Conservation (phyloP, 2,113 vertebrate species). For the Falco punctatus region DNA sequence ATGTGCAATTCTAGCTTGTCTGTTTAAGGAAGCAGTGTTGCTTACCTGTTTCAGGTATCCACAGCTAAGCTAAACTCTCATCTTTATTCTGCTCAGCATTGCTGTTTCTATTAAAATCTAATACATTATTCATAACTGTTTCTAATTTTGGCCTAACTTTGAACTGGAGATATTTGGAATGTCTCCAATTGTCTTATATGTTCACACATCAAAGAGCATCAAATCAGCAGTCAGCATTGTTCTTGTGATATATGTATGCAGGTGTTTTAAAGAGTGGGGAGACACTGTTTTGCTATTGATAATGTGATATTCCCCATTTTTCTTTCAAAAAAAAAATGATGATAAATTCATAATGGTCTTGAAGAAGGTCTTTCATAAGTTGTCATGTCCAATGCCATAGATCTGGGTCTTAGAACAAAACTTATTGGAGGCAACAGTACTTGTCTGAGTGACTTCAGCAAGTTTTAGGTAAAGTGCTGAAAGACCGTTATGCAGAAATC, state of each 20-base stretch:
- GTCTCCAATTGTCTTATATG: neutral
- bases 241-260: neutral
- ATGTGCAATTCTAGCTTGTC: neutral
- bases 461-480: neutral
- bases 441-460: neutral
- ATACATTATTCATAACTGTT: constrained; percentile 63
- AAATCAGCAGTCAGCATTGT: neutral
- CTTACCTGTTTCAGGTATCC: constrained; percentile 3
- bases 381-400: neutral
- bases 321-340: neutral
- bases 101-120: constrained; percentile 27
- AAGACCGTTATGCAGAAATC: neutral
- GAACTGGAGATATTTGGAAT: constrained; percentile 61
- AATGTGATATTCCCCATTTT: neutral
- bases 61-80: constrained; percentile 35
- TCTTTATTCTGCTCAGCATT: constrained; percentile 37
- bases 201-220: constrained; percentile 50
- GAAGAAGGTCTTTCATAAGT: neutral
- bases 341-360: neutral
- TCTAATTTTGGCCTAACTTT: constrained; percentile 66
- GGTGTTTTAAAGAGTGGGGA: neutral
- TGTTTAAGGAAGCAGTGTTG: neutral
- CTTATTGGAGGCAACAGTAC: neutral
- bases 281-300: neutral
- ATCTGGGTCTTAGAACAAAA: neutral